Percentiles rank a stretch among this genome's conserved stretches.
Evolutionary conservation across 1,140 invertebrate species (phyloP).

Genomic region (Drosophila gunungcola): DNA sequence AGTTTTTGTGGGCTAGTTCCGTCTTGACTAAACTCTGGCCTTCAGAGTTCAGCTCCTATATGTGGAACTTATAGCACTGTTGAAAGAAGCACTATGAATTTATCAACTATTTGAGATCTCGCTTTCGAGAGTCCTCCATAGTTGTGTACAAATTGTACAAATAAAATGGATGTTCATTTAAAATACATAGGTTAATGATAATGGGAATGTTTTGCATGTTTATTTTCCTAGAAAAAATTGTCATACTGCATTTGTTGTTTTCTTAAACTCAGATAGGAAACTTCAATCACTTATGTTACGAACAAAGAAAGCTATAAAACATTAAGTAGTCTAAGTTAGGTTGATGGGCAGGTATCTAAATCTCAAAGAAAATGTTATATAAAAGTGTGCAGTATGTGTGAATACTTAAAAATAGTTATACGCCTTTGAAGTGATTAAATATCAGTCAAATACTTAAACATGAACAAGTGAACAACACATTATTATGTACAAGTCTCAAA

Average conservation of each 20-base stretch:
- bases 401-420: no score
- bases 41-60: slow-evolving; percentile 21
- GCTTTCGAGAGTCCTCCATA: slow-evolving; percentile 31
- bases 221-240: background rate
- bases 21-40: background rate
- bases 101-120: slow-evolving; percentile 24
- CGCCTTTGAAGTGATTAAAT: no score
- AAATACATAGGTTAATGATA: no score
- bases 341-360: no score
- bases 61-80: slow-evolving; percentile 8
- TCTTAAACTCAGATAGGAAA: background rate
- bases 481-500: background rate
- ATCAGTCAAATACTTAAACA: background rate
- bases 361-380: no score
- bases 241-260: background rate
- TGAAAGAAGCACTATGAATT: slow-evolving; percentile 16
- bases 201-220: no score
- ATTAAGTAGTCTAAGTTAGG: no score
- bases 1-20: slow-evolving; percentile 6
- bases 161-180: no score
- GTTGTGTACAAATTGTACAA: no score
- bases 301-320: no score
- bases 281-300: no score
- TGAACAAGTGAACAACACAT: background rate
- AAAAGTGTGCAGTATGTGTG: no score